Conservation (phyloP, 1,140 invertebrate species). For the Lepidurus couesii region DNA sequence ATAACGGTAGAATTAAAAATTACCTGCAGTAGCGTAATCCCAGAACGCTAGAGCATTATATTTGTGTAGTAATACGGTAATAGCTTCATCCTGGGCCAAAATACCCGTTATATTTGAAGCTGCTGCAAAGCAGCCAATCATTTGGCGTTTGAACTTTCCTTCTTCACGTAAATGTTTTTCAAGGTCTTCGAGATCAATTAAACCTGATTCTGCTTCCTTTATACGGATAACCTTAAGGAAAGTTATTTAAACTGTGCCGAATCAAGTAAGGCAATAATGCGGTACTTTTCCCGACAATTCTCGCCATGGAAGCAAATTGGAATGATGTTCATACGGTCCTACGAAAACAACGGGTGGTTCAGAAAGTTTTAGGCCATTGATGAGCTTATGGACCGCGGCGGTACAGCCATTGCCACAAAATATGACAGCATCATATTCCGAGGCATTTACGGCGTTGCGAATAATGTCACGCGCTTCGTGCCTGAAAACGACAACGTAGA, state of each 20-base stretch:
- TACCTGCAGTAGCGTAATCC: constrained; percentile 74
- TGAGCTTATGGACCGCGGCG: constrained; percentile 52
- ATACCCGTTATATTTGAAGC: constrained; percentile 87
- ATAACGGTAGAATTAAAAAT: constrained; percentile 6
- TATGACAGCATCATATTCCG: constrained; percentile 74
- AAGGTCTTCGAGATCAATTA: constrained; percentile 69
- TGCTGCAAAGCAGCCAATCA: constrained; percentile 81
- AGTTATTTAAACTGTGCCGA: constrained; percentile 23
- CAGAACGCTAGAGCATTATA: constrained; percentile 78
- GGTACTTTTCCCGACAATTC: constrained; percentile 63
- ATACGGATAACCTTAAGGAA: constrained; percentile 53
- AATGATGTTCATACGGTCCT: constrained; percentile 79
- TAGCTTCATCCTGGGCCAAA: constrained; percentile 71
- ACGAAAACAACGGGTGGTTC: constrained; percentile 65
- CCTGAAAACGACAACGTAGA: constrained; percentile 45
- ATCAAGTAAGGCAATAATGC: constrained; percentile 42
- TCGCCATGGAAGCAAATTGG: constrained; percentile 76
- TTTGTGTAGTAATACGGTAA: constrained; percentile 73
- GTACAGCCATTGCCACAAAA: constrained; percentile 70
- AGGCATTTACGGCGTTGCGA: constrained; percentile 69
- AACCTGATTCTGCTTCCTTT: constrained; percentile 67
- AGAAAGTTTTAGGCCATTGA: constrained; percentile 56
- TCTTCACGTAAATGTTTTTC: constrained; percentile 59
- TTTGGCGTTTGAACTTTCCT: constrained; percentile 33
- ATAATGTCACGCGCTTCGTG: constrained; percentile 76